These are phyloP conservation scores for Amaurobius ferox DNA, from an alignment of 2,888 invertebrate species.

Conservation along the genomic window DNA sequence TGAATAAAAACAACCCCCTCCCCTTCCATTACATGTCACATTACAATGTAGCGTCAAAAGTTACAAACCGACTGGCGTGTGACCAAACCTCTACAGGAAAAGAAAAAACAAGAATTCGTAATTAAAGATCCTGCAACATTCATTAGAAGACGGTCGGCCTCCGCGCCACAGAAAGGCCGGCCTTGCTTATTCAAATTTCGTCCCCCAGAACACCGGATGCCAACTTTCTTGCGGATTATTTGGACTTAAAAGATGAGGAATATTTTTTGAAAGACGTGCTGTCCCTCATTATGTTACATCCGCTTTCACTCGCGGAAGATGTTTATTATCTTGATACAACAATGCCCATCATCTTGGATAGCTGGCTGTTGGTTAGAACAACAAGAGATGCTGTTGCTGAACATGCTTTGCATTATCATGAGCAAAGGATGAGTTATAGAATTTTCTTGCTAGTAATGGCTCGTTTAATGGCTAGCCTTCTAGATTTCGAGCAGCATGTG, in stretches of 20 bases:
- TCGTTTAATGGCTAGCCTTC: background rate
- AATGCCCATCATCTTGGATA: background rate
- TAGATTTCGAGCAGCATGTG: background rate
- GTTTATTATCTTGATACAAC: background rate
- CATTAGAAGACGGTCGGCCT: conserved; percentile 33
- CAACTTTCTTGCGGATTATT: conserved; percentile 4
- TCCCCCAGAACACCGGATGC: background rate
- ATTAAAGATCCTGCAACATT: conserved; percentile 21
- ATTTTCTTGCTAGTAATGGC: background rate
- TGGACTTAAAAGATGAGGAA: background rate
- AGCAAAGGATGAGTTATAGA: background rate
- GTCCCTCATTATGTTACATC: background rate
- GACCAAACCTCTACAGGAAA: background rate
- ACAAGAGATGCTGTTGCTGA: background rate
- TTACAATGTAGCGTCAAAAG: background rate
- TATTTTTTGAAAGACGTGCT: conserved; percentile 1
- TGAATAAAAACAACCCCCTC: background rate
- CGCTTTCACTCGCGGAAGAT: background rate
- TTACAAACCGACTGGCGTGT: conserved; percentile 2
- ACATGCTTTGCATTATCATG: background rate
- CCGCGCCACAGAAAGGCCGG: background rate
- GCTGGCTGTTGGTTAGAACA: background rate
- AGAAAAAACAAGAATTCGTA: background rate
- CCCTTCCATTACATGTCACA: background rate
- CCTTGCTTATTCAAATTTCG: conserved; percentile 33